Conservation (phyloP, 2,888 invertebrate genomes). For the Lamellibrachia satsuma region DNA sequence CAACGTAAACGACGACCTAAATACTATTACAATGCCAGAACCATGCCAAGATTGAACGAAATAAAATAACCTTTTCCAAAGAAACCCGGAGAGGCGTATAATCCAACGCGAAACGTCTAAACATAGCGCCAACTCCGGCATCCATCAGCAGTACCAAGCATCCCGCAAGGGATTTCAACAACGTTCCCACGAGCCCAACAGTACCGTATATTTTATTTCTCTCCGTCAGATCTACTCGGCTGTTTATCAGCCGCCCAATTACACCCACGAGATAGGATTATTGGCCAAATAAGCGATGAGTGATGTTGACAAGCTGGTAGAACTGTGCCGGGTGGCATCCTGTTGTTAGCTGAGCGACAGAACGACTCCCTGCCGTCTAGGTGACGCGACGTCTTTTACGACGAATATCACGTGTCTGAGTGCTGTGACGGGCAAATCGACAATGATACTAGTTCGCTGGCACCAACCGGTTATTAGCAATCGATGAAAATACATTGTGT, state of each 20-base stretch:
- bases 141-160: not conserved
- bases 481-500: not conserved
- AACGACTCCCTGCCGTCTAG: not conserved
- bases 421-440: not conserved
- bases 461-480: slow-evolving; percentile 14
- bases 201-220: not conserved
- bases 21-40: not conserved
- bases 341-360: not conserved
- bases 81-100: not conserved
- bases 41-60: not conserved
- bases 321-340: not conserved
- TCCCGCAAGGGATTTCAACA: not conserved
- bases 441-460: not conserved
- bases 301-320: not conserved
- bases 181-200: not conserved
- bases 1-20: not conserved
- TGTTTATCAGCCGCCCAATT: not conserved
- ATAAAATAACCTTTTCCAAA: not conserved
- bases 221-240: not conserved
- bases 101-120: not conserved
- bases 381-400: not conserved
- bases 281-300: not conserved
- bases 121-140: too few relatives aligned
- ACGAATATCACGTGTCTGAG: not conserved
- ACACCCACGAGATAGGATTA: slow-evolving; percentile 17